Base-by-base conservation (phyloP, 2,888 invertebrate species). In the Nomada lathburiana region DNA sequence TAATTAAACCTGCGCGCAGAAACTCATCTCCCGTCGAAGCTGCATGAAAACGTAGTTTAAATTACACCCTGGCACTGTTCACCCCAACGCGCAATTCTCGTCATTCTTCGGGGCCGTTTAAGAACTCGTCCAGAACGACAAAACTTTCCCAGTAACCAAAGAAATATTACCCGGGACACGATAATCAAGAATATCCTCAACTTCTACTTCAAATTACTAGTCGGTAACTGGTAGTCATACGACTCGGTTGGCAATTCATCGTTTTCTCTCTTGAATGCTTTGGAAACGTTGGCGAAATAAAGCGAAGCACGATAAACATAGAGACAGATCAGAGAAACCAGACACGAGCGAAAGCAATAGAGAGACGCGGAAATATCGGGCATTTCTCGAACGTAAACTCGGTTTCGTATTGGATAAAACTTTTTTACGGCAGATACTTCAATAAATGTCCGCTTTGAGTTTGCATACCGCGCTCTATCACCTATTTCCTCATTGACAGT, bases 31-130 rank as follows among this genome's bases (percentile, higher is more conserved):
- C 18, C 53, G 10, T 23, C 53, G 68, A 53, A 53, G 63, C 63
- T 63, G 55, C 69, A 47, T 55, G 63, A 76, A 76, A 76, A 62
- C 76, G 62, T 36, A 63, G 63, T 69, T 70, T 36, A 63, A 69
- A 57, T 76, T 63, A 55, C 69, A 69, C 47, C 20, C 69, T 47
- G 52, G 42, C 50, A n/a, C n/a, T 74, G 26, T 26, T n/a, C 20
- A 18, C 0, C 5, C 13, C 0, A 62, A 36, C 29, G 65, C 36
- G 0, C 36, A 36, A 26, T 59, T 29, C 13, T 26, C 50, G 65
- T n/a, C 57, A 2, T 50, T 59, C 47, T 16, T 29, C 23, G 7
- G n/a, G 20, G 44, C 20, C 53, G 23, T 18, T 26, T 10, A 23
- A n/a, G 9, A 53, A 36, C 60, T 47, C 11, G 29, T 2, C 10